These are phyloP conservation scores for Steinernema khuongi DNA, from an alignment of 1,140 invertebrate species.

Conservation along the genomic window DNA sequence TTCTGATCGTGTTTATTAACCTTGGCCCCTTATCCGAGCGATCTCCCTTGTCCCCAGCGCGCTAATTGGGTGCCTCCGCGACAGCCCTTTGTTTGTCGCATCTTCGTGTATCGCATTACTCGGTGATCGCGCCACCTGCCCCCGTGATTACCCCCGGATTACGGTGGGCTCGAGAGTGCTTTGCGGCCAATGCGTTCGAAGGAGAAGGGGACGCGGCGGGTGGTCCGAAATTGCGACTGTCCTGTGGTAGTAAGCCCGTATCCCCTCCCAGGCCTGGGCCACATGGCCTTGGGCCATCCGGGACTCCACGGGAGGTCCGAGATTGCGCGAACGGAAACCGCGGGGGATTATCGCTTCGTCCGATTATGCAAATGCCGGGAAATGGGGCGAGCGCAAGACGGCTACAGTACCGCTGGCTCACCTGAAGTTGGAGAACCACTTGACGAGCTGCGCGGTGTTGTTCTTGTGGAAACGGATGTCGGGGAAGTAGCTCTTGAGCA, in stretches of 20 bases:
- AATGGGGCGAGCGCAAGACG: neutral
- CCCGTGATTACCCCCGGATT: conserved; percentile 10
- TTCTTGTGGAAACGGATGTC: conserved; percentile 99
- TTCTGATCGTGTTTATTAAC: too few relatives aligned
- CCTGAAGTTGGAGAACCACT: conserved; percentile 70
- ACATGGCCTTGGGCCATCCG: too few relatives aligned
- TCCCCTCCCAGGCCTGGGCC: too few relatives aligned
- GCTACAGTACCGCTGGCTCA: conserved; percentile 20
- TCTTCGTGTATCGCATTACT: conserved; percentile 13
- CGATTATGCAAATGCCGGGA: conserved; percentile 8
- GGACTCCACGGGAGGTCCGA: too few relatives aligned
- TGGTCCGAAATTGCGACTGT: neutral
- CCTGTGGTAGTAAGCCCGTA: too few relatives aligned
- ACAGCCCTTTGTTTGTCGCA: neutral
- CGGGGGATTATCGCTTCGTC: conserved; percentile 11
- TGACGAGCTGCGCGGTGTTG: conserved; percentile 99
- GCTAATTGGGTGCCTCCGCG: neutral
- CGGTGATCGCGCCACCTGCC: neutral
- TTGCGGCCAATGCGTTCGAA: neutral
- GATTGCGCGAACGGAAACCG: conserved; percentile 12
- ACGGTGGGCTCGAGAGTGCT: neutral
- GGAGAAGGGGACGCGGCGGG: neutral
- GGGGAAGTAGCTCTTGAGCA: conserved; percentile 99
- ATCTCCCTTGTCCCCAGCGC: neutral
- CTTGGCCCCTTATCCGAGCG: too few relatives aligned